These are phyloP conservation scores for Phanerotoma sp. DNA, from an alignment of 2,888 invertebrate genomes.

Conservation along the genomic window DNA sequence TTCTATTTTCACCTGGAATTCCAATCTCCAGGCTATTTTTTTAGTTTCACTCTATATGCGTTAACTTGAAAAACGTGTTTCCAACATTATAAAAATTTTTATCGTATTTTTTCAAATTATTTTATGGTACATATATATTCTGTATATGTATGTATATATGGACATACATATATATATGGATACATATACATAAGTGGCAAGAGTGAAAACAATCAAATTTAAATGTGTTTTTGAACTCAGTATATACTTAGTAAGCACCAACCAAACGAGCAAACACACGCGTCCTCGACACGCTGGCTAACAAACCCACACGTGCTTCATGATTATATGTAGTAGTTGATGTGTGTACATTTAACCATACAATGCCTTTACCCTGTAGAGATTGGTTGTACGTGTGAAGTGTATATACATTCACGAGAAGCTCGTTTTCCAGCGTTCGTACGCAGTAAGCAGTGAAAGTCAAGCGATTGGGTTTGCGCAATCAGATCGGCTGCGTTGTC, in stretches of 20 bases:
- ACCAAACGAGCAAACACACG: constrained; percentile 2
- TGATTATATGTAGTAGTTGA: too few species aligned
- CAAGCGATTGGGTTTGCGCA: constrained; percentile 50
- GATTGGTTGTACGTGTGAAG: neutral
- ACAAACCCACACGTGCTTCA: neutral
- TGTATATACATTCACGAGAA: constrained; percentile 8
- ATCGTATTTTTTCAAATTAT: too few species aligned
- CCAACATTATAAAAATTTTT: too few species aligned
- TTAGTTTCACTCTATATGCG: too few species aligned
- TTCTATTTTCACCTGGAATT: too few species aligned
- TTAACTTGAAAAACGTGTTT: too few species aligned
- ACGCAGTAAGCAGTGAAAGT: constrained; percentile 47
- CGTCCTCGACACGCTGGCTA: constrained; percentile 12
- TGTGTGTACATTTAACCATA: too few species aligned
- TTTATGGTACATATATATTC: too few species aligned
- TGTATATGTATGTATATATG: too few species aligned
- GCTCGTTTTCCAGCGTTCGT: constrained; percentile 6
- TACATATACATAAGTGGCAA: too few species aligned
- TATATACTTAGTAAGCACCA: neutral
- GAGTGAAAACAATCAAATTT: constrained; percentile 4
- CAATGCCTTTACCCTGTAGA: neutral
- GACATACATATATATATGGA: too few species aligned
- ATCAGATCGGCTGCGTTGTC: constrained; percentile 42
- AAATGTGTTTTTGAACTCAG: constrained; percentile 1
- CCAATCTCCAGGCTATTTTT: too few species aligned